Evolutionary conservation across 2,888 invertebrate genomes (phyloP).

Genomic region (Trachelus tabidus): DNA sequence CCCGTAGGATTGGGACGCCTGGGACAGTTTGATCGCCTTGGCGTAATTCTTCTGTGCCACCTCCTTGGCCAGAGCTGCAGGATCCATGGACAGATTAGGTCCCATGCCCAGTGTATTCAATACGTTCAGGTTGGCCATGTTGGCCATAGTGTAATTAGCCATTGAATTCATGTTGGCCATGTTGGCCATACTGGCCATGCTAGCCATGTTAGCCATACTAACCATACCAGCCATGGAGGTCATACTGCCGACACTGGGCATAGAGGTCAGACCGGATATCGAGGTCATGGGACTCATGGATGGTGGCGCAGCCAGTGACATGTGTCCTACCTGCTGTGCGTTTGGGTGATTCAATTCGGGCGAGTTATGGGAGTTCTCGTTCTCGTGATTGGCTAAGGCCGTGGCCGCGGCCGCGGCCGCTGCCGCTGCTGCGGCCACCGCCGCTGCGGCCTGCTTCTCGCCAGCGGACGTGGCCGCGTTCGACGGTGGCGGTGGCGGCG

Average conservation of each 20-base stretch:
- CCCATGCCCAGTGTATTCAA: conserved; percentile 45
- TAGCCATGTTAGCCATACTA: conserved; percentile 16
- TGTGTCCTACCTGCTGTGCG: conserved; percentile 41
- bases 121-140: conserved; percentile 54
- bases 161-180: conserved; percentile 26
- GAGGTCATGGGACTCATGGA: conserved; percentile 57
- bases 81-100: conserved; percentile 63
- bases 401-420: conserved; percentile 36
- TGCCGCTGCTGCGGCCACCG: conserved; percentile 24
- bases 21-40: conserved; percentile 76
- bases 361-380: conserved; percentile 58
- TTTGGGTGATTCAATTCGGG: conserved; percentile 63
- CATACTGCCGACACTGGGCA: conserved; percentile 34
- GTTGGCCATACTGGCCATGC: conserved; percentile 36
- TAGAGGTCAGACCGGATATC: conserved; percentile 50
- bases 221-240: conserved; percentile 44
- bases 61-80: conserved; percentile 80
- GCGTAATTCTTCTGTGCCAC: conserved; percentile 87
- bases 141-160: conserved; percentile 53
- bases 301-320: conserved; percentile 32
- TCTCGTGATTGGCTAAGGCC: conserved; percentile 56
- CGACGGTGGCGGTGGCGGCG: conserved; percentile 62
- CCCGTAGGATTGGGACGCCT: conserved; percentile 58
- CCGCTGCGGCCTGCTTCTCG: conserved; percentile 26
- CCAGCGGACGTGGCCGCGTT: conserved; percentile 32